Evolutionary conservation across 2,797 vertebrate species (phyloP).

Genomic region (Sebastes oblongus): DNA sequence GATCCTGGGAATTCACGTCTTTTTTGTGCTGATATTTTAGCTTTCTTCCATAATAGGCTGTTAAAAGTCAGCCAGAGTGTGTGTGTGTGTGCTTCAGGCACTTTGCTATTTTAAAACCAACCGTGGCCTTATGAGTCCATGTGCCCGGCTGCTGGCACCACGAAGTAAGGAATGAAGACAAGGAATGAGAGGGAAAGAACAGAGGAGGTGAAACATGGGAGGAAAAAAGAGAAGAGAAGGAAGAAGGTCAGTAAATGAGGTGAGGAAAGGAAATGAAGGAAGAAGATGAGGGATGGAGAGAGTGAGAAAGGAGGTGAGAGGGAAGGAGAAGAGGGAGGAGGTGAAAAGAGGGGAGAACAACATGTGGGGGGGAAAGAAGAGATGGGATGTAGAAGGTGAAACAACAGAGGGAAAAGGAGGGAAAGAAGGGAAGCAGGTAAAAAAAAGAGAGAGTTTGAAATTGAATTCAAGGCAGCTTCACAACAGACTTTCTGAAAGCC

Average conservation of each 20-base stretch:
- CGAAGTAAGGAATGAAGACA: not conserved
- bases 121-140: conserved; percentile 20
- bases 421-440: not conserved
- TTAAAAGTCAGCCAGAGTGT: not conserved
- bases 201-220: not conserved
- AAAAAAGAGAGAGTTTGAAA: not conserved
- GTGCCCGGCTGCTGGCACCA: conserved; percentile 24
- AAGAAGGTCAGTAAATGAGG: not conserved
- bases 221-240: not conserved
- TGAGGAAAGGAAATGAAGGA: not conserved
- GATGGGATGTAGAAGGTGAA: not conserved
- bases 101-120: conserved; percentile 41
- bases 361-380: not conserved
- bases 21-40: not conserved
- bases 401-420: not conserved
- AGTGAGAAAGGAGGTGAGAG: not conserved
- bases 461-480: conserved; percentile 3
- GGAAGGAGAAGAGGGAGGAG: not conserved
- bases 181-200: not conserved
- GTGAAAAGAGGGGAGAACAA: not conserved
- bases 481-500: not conserved
- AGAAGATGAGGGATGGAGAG: not conserved
- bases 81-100: not conserved
- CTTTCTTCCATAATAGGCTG: conserved; percentile 39
- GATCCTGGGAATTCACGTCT: conserved; percentile 24